A percentile compares a stretch with the other conserved stretches of the same genome.
These are phyloP conservation scores for Seladonia tumulorum DNA, from an alignment of 2,888 invertebrate species.

Conservation along the genomic window DNA sequence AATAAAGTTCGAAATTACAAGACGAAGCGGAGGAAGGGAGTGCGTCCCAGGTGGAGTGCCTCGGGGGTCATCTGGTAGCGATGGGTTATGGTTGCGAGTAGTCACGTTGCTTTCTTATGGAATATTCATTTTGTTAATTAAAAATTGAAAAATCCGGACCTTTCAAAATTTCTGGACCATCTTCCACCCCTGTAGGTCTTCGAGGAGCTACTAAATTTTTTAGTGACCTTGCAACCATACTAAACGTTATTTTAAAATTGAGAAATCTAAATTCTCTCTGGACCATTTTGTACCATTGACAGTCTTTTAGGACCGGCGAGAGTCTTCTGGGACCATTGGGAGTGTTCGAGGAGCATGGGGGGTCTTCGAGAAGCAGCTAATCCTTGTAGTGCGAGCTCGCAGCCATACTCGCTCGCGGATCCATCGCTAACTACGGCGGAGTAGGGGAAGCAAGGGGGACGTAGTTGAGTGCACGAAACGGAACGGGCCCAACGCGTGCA, in stretches of 20 bases:
- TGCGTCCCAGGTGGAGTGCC: background rate
- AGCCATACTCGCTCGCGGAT: background rate
- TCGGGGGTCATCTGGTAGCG: background rate
- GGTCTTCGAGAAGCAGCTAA: background rate
- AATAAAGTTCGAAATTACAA: background rate
- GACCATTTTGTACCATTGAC: no score
- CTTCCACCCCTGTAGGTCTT: no score
- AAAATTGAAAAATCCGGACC: background rate
- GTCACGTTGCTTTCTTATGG: background rate
- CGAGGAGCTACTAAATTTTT: no score
- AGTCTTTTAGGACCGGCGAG: no score
- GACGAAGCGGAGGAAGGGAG: background rate
- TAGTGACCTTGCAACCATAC: no score
- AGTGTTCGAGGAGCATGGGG: background rate
- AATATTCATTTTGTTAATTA: background rate
- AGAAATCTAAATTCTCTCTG: background rate
- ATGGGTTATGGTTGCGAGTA: background rate
- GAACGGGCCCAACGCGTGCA: slow-evolving; percentile 54
- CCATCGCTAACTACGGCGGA: background rate
- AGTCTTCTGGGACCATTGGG: background rate
- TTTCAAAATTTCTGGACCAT: no score
- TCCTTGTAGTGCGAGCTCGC: background rate
- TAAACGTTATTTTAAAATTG: no score
- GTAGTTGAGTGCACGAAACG: slow-evolving; percentile 40
- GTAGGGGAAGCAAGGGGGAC: background rate